Evolutionary conservation across 2,888 invertebrate species (phyloP), one percentile per base, ranked within the genome.

Genomic region (Plagiodera versicolora): DNA sequence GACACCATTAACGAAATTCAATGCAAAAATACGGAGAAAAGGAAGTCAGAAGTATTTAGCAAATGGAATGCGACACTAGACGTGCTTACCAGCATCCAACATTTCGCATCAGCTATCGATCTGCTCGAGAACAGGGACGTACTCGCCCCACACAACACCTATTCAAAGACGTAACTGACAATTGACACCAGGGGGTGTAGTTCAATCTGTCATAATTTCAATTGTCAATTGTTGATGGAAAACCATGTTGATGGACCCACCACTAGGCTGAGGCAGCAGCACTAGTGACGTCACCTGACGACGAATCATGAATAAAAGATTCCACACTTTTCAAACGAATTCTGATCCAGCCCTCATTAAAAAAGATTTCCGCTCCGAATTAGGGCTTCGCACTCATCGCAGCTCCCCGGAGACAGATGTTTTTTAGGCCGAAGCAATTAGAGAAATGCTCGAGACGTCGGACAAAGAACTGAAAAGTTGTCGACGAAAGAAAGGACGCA

Each of bases 21-120:
- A 8, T 56, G 49, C 19, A 51, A 48, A 47, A 44, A 56, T 53
- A 55, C 39, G 45, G n/a, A 39, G 35, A 56, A 58, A 53, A 32
- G 56, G 56, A 18, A 56, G 60, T 50, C 57, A 56, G 52, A 56
- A 57, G 55, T 51, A 60, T 58, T 56, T 56, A 60, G 60, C 55
- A 64, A 64, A 64, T 64, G 58, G 57, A 47, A 60, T 55, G 53
- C 54, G 64, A 64, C 61, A 61, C 48, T 58, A 56, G 61, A 58
- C 55, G 60, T 44, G 61, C 35, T 58, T 57, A 58, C 50, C 48
- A 56, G 48, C 48, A 44, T 53, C 60, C 60, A 56, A 51, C 56
- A 53, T 45, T 60, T 53, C 56, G 60, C 60, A 57, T 61, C 50
- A 54, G 46, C 20, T 57, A 61, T 61, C 57, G 61, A 61, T 61